Evolutionary conservation across 2,113 vertebrate genomes (phyloP), one percentile per base, ranked within the genome.

Genomic region (Perca fluviatilis): DNA sequence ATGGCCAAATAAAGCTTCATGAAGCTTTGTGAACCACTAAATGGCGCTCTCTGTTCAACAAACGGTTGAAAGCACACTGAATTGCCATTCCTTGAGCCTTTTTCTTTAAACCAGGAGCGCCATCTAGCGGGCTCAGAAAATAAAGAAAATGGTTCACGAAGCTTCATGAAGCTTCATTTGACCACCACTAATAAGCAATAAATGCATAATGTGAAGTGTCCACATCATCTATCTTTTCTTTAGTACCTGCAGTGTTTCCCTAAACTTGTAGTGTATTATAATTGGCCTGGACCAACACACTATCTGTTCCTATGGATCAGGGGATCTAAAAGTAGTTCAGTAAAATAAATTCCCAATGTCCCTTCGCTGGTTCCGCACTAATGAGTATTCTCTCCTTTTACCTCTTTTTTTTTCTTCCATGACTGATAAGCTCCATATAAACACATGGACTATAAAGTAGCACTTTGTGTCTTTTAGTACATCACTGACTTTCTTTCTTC

Each of bases 401-500:
- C 4, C n/a, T 46, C 4, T 1, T 58, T 14, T 58, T 13, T 58
- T 74, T 36, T 19, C 74, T 30, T n/a, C 5, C 25, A 8, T 49
- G 21, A 68, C 47, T 25, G 27, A 10, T n/a, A 18, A 47, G 46
- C 64, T 58, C 27, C 23, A 23, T 12, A 23, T 36, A 49, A 58
- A 66, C 51, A 66, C 69, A 23, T 50, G 30, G 49, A 19, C 49
- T 54, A 13, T 30, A 33, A 63, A 61, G 18, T 33, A n/a, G 1
- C 23, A 33, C 62, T 53, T 66, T 67, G 12, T 27, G 53, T 51
- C 40, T 40, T 49, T 65, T 3, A 56, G 36, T 14, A 19, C 47
- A 46, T 62, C 30, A 18, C 56, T 51, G 67, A 73, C 40, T 58
- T 46, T 62, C 10, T 74, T 53, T 62, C 56, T 33, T 75, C 47